Base-by-base conservation (phyloP, 2,113 vertebrate species). In the Misgurnus mizolepis region DNA sequence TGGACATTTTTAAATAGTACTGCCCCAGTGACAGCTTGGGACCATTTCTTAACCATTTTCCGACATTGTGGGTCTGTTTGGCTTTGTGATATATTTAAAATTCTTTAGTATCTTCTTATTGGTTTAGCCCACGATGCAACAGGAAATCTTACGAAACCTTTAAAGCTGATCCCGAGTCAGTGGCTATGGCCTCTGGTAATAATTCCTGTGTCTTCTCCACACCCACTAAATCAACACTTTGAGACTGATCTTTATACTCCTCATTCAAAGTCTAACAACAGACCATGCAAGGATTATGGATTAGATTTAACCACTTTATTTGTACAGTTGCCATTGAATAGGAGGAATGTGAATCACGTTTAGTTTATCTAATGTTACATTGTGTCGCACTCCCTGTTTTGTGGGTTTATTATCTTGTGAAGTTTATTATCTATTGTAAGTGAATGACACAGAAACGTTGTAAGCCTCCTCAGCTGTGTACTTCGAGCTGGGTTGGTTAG, bases 181-280 rank as follows among this genome's bases (percentile, higher is more conserved):
- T 18, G 14, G 40, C 49, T 73, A 10, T 76, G 47, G 74, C 61
- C 17, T 47, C 47, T 41, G 3, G 73, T 49, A 67, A 66, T 77
- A 67, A 77, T 77, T 49, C 62, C 34, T 2, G 58, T 2, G 22
- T 78, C 49, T 56, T 82, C 49, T 61, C 58, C 69, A 83, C 81
- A 64, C 76, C 69, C 27, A 8, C 67, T 79, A 47, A 73, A 65
- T 79, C 81, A 82, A 82, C 76, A 79, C 41, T 3, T 56, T 53
- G 39, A 27, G 61, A 74, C 60, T 76, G 73, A 64, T 64, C 49
- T 80, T 81, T 76, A 76, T 65, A 49, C 62, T 45, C 39, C 56
- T 75, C 50, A 79, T 67, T 76, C 60, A 76, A 76, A 76, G 58
- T 77, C 62, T 77, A 77, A 53, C 75, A 77, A 67, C 75, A 67